A percentile compares a stretch with the other conserved stretches of the same genome.
phyloP scores from a whole-genome alignment of 2,888 invertebrate genomes.

The Pantelozetes paolii region DNA sequence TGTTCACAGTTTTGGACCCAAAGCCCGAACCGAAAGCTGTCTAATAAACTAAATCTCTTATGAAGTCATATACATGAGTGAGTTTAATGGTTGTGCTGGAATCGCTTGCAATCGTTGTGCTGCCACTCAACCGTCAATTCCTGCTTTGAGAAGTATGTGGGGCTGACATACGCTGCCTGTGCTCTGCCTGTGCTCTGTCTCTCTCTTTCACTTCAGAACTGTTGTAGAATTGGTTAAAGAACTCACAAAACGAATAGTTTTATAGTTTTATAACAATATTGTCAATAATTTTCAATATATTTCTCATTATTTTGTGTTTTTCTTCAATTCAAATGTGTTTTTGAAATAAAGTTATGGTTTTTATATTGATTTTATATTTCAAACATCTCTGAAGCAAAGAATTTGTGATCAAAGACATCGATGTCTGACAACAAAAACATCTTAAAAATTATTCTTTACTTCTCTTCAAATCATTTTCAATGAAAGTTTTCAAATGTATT shows the following conservation, averaged over 20 bases:
- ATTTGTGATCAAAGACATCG: background rate
- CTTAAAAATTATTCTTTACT: too few relatives aligned
- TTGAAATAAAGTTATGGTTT: background rate
- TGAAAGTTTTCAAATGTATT: constrained; percentile 16
- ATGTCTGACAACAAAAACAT: too few relatives aligned
- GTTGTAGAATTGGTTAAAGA: background rate
- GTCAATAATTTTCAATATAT: background rate
- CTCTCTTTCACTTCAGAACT: constrained; percentile 3
- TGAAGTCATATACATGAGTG: constrained; percentile 33
- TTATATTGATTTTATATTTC: too few relatives aligned
- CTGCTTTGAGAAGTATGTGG: constrained; percentile 32
- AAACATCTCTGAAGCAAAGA: too few relatives aligned
- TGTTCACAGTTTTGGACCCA: background rate
- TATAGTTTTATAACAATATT: background rate
- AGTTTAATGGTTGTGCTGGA: constrained; percentile 30
- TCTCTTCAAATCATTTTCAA: background rate
- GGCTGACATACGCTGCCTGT: constrained; percentile 5
- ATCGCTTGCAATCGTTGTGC: constrained; percentile 21
- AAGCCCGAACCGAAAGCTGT: background rate
- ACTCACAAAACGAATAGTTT: background rate
- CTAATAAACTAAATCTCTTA: background rate
- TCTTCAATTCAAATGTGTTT: background rate
- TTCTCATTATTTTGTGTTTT: background rate
- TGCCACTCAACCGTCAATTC: constrained; percentile 37
- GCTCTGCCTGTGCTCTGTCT: background rate